phyloP scores from a whole-genome alignment of 2,888 invertebrate species.

The Caenorhabditis drosophilae region DNA sequence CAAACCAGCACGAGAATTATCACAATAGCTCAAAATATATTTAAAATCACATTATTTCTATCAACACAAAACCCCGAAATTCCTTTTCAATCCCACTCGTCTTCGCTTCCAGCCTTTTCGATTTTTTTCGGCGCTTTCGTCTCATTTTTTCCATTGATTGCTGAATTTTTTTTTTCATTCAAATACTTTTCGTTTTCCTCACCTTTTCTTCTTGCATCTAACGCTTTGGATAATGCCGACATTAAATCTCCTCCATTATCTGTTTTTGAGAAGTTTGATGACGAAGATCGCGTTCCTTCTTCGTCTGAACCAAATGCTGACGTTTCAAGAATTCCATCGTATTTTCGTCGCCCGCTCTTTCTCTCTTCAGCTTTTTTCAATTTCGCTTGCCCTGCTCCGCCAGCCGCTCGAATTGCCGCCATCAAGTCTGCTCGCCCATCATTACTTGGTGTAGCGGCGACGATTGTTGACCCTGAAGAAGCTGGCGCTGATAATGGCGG shows the following conservation, averaged over 20 bases:
- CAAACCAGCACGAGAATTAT: no score
- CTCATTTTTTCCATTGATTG: conserved; percentile 29
- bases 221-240: conserved; percentile 48
- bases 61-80: background rate
- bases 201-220: conserved; percentile 52
- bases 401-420: conserved; percentile 52
- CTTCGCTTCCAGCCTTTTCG: conserved; percentile 9
- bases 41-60: background rate
- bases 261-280: background rate
- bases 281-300: background rate
- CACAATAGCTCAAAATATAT: background rate
- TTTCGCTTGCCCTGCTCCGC: conserved; percentile 43
- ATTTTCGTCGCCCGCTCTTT: conserved; percentile 6
- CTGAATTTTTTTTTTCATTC: conserved; percentile 14
- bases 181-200: no score
- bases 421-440: conserved; percentile 42
- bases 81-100: conserved; percentile 36
- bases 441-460: background rate
- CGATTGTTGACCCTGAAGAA: conserved; percentile 9
- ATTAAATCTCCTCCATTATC: conserved; percentile 46
- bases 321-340: conserved; percentile 22
- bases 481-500: conserved; percentile 23
- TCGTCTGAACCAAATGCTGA: conserved; percentile 14
- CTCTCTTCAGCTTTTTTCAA: background rate
- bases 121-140: background rate